A percentile compares a stretch with the other conserved stretches of the same genome.
Evolutionary conservation across 2,113 vertebrate species (phyloP).

Genomic region (Esox niger): DNA sequence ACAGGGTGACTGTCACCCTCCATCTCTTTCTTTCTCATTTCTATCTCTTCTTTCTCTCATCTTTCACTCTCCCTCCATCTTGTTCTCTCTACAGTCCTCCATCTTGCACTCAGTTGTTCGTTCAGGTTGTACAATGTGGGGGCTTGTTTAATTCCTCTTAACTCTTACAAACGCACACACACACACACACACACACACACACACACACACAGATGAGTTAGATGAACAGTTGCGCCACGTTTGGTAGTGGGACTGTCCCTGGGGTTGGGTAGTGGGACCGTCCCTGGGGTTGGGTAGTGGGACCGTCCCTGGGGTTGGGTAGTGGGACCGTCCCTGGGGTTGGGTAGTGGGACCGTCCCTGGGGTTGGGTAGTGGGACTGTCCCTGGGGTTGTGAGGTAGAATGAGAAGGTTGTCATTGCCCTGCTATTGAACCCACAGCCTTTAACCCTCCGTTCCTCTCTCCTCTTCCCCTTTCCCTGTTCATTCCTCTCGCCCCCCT

Average conservation of each 20-base stretch:
- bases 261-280: no score
- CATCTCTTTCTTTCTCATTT: neutral
- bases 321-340: no score
- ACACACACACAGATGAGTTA: neutral
- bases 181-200: neutral
- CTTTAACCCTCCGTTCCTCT: neutral
- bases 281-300: neutral
- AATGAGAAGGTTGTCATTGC: conserved; percentile 3
- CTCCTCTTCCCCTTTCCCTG: conserved; percentile 7
- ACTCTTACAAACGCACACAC: neutral
- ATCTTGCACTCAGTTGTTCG: neutral
- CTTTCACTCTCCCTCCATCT: neutral
- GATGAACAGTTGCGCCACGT: neutral
- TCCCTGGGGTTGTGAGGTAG: conserved; percentile 7
- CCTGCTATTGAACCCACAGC: conserved; percentile 1
- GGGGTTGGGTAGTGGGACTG: no score
- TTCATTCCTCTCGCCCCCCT: conserved; percentile 1
- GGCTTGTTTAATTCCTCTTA: neutral
- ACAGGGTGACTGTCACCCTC: neutral
- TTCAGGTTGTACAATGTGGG: neutral
- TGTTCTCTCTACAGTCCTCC: neutral
- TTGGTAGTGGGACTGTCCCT: neutral
- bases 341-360: neutral
- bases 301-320: neutral
- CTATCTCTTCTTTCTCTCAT: neutral